These are phyloP conservation scores for Aegithalos caudatus DNA, from an alignment of 2,113 vertebrate genomes.

Conservation along the genomic window DNA sequence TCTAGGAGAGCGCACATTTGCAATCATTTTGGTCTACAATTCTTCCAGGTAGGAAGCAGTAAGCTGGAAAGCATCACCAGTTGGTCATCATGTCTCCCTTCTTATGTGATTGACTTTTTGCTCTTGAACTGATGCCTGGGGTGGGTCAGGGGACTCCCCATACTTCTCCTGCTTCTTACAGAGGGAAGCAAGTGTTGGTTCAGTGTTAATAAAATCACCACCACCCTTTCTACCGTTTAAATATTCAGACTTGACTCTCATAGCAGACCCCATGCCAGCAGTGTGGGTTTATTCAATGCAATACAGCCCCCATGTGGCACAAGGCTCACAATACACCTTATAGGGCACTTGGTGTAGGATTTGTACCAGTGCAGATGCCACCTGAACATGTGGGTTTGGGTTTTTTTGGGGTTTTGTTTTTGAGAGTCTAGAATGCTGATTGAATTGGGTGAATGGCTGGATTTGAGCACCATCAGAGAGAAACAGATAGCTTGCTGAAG, in stretches of 20 bases:
- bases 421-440: not conserved
- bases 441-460: not conserved
- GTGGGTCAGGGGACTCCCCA: not conserved
- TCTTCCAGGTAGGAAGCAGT: not conserved
- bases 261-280: not conserved
- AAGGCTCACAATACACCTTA: not conserved
- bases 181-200: not conserved
- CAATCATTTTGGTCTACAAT: not conserved
- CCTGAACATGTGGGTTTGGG: not conserved
- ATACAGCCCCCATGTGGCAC: not conserved
- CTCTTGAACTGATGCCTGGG: not conserved
- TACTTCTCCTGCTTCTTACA: not conserved
- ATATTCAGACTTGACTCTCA: not conserved
- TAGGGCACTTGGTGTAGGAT: accelerated
- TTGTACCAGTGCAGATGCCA: not conserved
- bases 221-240: not conserved
- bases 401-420: not conserved
- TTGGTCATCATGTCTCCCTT: not conserved
- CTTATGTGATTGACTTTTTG: not conserved
- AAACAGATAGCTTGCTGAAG: not conserved
- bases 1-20: not conserved
- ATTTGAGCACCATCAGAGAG: not conserved
- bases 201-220: not conserved
- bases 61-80: not conserved
- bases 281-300: not conserved